Evolutionary conservation across 2,797 vertebrate species (phyloP), one percentile per base, ranked within the genome.

Genomic region (Hydrolagus colliei): DNA sequence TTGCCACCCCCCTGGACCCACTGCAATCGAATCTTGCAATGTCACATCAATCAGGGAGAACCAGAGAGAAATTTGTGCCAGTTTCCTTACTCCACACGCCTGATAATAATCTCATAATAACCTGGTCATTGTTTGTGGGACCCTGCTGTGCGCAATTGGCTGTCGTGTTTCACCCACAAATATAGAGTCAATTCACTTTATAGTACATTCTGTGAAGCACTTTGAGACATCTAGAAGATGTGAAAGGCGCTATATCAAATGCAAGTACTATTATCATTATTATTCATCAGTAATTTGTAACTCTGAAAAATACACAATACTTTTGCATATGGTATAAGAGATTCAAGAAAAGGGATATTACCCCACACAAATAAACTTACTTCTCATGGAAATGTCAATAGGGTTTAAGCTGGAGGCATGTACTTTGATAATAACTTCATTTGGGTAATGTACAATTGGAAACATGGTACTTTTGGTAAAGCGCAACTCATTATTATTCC

Each of bases 371-470:
- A n/a, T 84, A 18, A 87, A 95, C 96, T 96, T 93, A 98, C 98
- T 96, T 95, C 97, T 94, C 97, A 99, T 99, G 89, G 94, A 95
- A 88, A 98, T 92, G 89, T 99, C 98, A 86, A 99, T 89, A 13
- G 97, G 98, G 90, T 98, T 99, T 74, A 99, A 90, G 88, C 94
- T 95, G 16, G 96, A 95, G 32, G 97, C 96, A 6, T 94, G 94
- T 88, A 99, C 98, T 89, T 94, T 96, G 85, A 99, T 91, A 76
- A 98, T 93, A 32, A 99, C 96, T 91, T 99, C 97, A 90, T 98
- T 99, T 11, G 98, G 97, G 85, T 95, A 97, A 86, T 91, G 87
- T 88, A 99, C 95, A 80, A 93, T 2, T 10, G 98, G 98, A 86
- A 99, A 91, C 72, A 87, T 85, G 88, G 95, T 96, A 35, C 96